These are phyloP conservation scores for Thamnaconus septentrionalis DNA, from an alignment of 2,113 vertebrate genomes.

Conservation along the genomic window DNA sequence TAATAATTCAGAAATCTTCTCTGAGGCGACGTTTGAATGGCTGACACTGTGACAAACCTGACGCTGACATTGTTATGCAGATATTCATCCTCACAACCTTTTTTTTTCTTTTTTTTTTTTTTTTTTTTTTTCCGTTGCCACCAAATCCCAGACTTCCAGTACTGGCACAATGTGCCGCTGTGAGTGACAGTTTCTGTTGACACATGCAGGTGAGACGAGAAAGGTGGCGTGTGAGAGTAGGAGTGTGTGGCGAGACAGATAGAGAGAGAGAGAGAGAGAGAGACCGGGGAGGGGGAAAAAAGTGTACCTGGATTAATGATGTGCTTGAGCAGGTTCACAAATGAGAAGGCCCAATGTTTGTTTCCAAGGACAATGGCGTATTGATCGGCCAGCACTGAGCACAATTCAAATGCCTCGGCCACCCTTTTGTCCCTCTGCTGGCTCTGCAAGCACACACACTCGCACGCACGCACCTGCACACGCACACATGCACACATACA, in stretches of 20 bases:
- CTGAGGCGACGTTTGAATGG: slow-evolving; percentile 55
- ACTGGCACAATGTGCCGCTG: slow-evolving; percentile 34
- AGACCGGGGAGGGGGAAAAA: slow-evolving; percentile 16
- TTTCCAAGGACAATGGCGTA: slow-evolving; percentile 75
- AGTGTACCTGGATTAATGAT: slow-evolving; percentile 74
- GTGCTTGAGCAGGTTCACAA: slow-evolving; percentile 75
- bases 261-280: not conserved
- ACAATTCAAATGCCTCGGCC: slow-evolving; percentile 58
- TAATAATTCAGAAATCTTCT: slow-evolving; percentile 71
- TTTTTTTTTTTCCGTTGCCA: slow-evolving; percentile 3
- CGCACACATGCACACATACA: slow-evolving; percentile 4
- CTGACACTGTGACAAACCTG: slow-evolving; percentile 66
- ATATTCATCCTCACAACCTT: slow-evolving; percentile 64
- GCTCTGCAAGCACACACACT: slow-evolving; percentile 3
- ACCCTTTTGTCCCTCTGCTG: slow-evolving; percentile 26
- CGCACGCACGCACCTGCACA: slow-evolving; percentile 2
- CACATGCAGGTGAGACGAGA: slow-evolving; percentile 53
- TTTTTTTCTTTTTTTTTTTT: slow-evolving; percentile 36
- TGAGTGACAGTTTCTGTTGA: slow-evolving; percentile 74
- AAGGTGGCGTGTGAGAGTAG: slow-evolving; percentile 21
- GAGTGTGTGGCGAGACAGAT: not conserved
- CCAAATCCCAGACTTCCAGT: slow-evolving; percentile 55
- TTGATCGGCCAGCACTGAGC: slow-evolving; percentile 68
- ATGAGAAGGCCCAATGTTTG: slow-evolving; percentile 72
- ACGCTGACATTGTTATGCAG: slow-evolving; percentile 71